Conservation (phyloP, 37 sponge, comb jelly and placozoan species). For the Amphimedon queenslandica region DNA sequence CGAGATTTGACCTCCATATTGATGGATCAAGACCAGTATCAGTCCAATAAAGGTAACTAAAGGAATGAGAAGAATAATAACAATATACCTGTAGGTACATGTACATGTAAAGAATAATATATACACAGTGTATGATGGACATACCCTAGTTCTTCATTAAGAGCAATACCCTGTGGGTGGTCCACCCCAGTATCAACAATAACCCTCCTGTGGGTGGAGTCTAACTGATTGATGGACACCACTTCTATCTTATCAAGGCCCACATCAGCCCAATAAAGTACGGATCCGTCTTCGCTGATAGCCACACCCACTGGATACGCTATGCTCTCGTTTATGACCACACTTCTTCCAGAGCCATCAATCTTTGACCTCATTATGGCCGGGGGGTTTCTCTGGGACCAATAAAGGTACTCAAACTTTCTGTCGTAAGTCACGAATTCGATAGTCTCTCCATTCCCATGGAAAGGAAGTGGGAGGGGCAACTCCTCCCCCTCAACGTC, state of each 20-base stretch:
- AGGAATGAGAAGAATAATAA: not conserved
- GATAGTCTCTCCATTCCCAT: not conserved
- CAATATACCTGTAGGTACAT: not conserved
- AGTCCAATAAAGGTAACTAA: not conserved
- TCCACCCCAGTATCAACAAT: constrained; percentile 25
- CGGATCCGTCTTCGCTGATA: constrained; percentile 23
- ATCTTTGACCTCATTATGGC: constrained; percentile 33
- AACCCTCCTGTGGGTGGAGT: constrained; percentile 6
- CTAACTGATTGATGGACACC: not conserved
- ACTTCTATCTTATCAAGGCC: constrained; percentile 36
- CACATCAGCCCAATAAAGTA: constrained; percentile 74
- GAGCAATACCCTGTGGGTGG: constrained; percentile 36
- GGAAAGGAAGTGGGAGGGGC: constrained; percentile 2
- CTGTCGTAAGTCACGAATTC: constrained; percentile 13
- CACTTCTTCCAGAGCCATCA: constrained; percentile 26
- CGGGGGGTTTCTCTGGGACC: constrained; percentile 50
- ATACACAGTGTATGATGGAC: too few relatives aligned
- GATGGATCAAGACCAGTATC: not conserved
- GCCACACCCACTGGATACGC: constrained; percentile 23
- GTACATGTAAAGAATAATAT: too few relatives aligned
- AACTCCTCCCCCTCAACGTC: not conserved
- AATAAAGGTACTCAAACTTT: constrained; percentile 29
- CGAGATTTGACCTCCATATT: not conserved
- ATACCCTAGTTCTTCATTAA: constrained; percentile 25
- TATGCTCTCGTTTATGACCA: constrained; percentile 19